These are phyloP conservation scores for Cardiocondyla obscurior DNA, from an alignment of 1,140 invertebrate species.

Conservation along the genomic window DNA sequence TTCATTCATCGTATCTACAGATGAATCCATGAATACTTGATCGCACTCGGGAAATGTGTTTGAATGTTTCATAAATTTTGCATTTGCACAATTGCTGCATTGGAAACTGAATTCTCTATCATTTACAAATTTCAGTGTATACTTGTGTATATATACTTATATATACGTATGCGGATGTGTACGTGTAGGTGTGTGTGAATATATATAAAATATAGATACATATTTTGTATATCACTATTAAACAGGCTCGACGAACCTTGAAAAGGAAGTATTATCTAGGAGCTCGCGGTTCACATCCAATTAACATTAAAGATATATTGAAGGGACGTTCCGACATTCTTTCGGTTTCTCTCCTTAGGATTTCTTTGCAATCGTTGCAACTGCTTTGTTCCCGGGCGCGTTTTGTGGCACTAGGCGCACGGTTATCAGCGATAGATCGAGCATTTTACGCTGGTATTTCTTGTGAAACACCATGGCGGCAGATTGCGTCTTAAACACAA, in stretches of 20 bases:
- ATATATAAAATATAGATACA: constrained; percentile 37
- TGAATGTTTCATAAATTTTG: constrained; percentile 9
- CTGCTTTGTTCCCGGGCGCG: constrained; percentile 49
- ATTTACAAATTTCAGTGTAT: constrained; percentile 38
- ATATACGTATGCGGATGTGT: neutral
- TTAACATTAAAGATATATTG: constrained; percentile 35
- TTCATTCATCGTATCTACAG: constrained; percentile 64
- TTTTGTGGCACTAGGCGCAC: constrained; percentile 80
- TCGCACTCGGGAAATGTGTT: neutral
- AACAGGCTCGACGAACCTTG: neutral
- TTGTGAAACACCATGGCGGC: constrained; percentile 86
- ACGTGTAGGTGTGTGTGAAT: constrained; percentile 7
- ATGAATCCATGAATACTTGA: constrained; percentile 43
- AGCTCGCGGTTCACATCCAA: neutral
- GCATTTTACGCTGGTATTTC: constrained; percentile 86
- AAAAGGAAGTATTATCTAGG: neutral
- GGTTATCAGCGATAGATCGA: constrained; percentile 85
- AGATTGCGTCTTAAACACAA: constrained; percentile 85
- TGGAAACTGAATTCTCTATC: constrained; percentile 24
- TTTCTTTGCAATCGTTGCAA: constrained; percentile 57
- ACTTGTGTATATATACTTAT: constrained; percentile 21
- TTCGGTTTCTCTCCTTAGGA: constrained; percentile 60
- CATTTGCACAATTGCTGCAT: constrained; percentile 46
- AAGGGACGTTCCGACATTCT: constrained; percentile 5
- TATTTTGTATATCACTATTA: constrained; percentile 20